These are phyloP conservation scores for Perodicticus potto DNA, from an alignment of 2,797 vertebrate species.

Conservation along the genomic window DNA sequence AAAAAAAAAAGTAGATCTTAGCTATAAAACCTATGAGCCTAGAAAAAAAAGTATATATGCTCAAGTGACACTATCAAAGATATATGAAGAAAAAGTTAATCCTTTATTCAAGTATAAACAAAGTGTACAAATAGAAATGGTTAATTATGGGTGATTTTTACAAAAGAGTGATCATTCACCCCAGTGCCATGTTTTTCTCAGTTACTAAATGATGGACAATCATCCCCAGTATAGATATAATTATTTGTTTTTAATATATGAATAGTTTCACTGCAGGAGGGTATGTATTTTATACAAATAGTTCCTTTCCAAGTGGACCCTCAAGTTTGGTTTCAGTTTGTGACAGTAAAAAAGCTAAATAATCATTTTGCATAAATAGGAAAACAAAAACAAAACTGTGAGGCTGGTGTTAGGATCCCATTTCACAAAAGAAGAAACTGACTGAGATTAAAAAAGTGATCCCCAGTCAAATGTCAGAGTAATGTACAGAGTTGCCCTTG, in stretches of 20 bases:
- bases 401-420: neutral
- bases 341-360: neutral
- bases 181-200: neutral
- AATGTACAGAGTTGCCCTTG: neutral
- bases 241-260: neutral
- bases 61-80: neutral
- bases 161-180: neutral
- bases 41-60: neutral
- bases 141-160: neutral
- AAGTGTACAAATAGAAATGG: neutral
- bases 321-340: neutral
- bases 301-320: neutral
- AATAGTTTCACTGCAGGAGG: neutral
- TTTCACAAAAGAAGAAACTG: neutral
- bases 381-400: neutral
- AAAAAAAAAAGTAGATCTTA: neutral
- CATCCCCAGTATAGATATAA: neutral
- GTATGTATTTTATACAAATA: neutral
- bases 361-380: too few relatives aligned
- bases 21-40: neutral
- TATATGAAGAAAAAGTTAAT: neutral
- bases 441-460: too few relatives aligned
- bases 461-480: neutral
- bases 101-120: neutral
- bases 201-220: neutral